These are phyloP conservation scores for Ailuropoda melanoleuca DNA, from an alignment of 2,113 vertebrate species.

Conservation along the genomic window DNA sequence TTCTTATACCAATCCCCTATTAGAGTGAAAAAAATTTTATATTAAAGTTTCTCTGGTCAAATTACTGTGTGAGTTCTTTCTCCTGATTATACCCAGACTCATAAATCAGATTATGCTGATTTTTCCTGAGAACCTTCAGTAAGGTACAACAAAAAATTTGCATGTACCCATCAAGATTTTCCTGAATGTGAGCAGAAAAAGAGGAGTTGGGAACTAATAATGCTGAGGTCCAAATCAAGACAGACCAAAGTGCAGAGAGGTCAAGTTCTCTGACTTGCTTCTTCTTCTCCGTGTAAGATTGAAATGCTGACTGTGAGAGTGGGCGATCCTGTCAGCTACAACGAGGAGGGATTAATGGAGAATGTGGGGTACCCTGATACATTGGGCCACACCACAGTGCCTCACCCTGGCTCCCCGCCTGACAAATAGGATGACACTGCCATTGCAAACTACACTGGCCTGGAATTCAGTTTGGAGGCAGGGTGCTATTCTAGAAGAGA, in stretches of 20 bases:
- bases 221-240: neutral
- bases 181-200: neutral
- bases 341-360: neutral
- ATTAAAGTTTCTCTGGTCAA: slow-evolving; percentile 18
- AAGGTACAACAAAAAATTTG: neutral
- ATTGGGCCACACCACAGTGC: neutral
- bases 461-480: neutral
- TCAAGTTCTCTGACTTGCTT: neutral
- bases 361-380: neutral
- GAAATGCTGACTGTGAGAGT: neutral
- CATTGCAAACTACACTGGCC: neutral
- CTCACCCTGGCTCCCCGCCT: neutral
- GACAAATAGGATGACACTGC: neutral
- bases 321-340: neutral
- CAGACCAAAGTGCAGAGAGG: neutral
- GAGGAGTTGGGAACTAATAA: neutral
- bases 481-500: neutral
- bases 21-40: neutral
- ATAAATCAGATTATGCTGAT: neutral
- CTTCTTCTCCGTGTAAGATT: neutral
- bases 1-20: neutral
- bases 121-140: neutral
- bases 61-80: neutral
- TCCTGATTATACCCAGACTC: neutral
- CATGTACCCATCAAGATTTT: neutral